Evolutionary conservation across 2,888 invertebrate genomes (phyloP).

Genomic region (Limnephilus rhombicus): DNA sequence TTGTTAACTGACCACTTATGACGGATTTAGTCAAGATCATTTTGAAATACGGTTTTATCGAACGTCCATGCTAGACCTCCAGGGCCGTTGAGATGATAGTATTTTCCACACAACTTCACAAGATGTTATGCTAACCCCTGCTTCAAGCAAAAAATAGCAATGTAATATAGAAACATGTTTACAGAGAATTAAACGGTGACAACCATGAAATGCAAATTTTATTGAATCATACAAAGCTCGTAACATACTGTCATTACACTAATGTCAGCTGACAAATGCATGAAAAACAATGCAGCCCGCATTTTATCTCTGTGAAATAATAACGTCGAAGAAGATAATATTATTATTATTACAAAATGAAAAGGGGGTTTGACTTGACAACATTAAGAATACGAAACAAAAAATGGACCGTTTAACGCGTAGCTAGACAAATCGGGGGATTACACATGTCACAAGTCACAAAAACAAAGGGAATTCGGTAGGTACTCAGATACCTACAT

Average conservation of each 20-base stretch:
- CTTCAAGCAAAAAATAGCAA: background rate
- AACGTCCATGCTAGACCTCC: too few species aligned
- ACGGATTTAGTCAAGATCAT: too few species aligned
- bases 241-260: conserved; percentile 42
- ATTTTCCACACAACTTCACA: background rate
- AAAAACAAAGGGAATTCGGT: conserved; percentile 54
- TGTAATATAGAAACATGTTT: conserved; percentile 23
- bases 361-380: conserved; percentile 7
- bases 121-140: background rate
- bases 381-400: conserved; percentile 14
- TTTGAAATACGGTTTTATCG: too few species aligned
- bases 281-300: conserved; percentile 3
- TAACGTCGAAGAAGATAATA: conserved; percentile 20
- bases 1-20: too few species aligned
- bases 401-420: conserved; percentile 23
- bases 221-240: conserved; percentile 18
- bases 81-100: too few species aligned
- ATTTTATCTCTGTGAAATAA: conserved; percentile 6
- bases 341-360: background rate
- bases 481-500: background rate
- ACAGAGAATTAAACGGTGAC: conserved; percentile 24
- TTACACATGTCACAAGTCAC: conserved; percentile 51
- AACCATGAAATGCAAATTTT: conserved; percentile 34
- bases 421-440: conserved; percentile 46
- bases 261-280: conserved; percentile 27